Conservation (phyloP, 2,888 invertebrate species). For the Gari tellinella region DNA sequence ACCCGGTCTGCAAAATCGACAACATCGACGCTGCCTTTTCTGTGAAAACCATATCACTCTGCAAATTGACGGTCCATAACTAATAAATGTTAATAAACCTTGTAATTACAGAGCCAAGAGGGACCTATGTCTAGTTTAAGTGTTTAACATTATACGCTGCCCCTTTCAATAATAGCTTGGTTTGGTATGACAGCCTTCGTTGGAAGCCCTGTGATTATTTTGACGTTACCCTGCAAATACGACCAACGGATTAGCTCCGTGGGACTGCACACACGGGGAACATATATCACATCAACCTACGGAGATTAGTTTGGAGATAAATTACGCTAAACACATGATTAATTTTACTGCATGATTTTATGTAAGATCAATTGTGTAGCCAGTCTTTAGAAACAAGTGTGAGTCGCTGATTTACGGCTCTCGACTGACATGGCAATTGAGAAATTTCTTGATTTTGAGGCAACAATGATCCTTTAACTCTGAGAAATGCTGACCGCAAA, state of each 20-base stretch:
- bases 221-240: not conserved
- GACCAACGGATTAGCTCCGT: slow-evolving; percentile 9
- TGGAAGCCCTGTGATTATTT: slow-evolving; percentile 36
- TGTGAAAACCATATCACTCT: slow-evolving; percentile 4
- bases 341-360: slow-evolving; percentile 9
- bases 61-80: slow-evolving; percentile 41
- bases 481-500: no score
- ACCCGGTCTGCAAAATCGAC: slow-evolving; percentile 14
- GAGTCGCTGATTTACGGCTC: slow-evolving; percentile 2
- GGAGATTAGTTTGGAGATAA: slow-evolving; percentile 35
- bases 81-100: slow-evolving; percentile 45
- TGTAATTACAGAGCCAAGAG: slow-evolving; percentile 42
- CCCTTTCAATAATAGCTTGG: slow-evolving; percentile 39
- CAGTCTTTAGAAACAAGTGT: not conserved
- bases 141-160: slow-evolving; percentile 54
- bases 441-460: slow-evolving; percentile 2
- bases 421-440: slow-evolving; percentile 3
- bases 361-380: not conserved
- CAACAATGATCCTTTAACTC: slow-evolving; percentile 6
- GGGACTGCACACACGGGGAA: slow-evolving; percentile 13
- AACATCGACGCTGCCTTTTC: no score
- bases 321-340: slow-evolving; percentile 21
- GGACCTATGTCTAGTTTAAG: slow-evolving; percentile 33
- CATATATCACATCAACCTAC: slow-evolving; percentile 42
- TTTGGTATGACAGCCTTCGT: slow-evolving; percentile 28